Evolutionary conservation across 1,140 invertebrate genomes (phyloP).

Genomic region (Heliconius melpomene): DNA sequence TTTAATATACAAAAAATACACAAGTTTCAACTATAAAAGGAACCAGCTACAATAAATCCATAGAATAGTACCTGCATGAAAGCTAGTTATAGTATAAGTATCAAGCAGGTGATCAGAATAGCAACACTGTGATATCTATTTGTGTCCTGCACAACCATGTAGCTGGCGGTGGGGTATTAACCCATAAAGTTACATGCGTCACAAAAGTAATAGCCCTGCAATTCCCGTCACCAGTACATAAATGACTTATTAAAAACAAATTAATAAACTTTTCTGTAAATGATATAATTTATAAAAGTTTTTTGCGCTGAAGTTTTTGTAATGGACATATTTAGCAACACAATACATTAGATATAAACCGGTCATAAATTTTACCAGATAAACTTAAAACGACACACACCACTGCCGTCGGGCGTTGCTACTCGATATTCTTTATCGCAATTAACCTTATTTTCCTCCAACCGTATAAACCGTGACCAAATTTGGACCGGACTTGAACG

Average conservation of each 20-base stretch:
- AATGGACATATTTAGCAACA: background rate
- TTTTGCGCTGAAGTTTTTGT: background rate
- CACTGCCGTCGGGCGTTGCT: slow-evolving; percentile 18
- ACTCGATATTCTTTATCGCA: slow-evolving; percentile 39
- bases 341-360: slow-evolving; percentile 19
- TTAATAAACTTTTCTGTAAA: background rate
- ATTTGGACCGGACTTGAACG: slow-evolving; percentile 48
- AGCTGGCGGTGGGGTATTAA: slow-evolving; percentile 65
- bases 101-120: slow-evolving; percentile 55
- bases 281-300: background rate
- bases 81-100: background rate
- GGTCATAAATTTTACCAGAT: slow-evolving; percentile 32
- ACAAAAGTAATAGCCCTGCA: slow-evolving; percentile 49
- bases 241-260: background rate
- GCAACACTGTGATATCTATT: slow-evolving; percentile 47
- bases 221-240: slow-evolving; percentile 33
- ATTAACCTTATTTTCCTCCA: slow-evolving; percentile 49
- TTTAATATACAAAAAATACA: too few relatives aligned
- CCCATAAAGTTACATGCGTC: slow-evolving; percentile 52
- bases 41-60: too few relatives aligned
- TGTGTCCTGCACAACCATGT: slow-evolving; percentile 51
- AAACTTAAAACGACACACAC: slow-evolving; percentile 32
- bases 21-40: too few relatives aligned
- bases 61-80: background rate
- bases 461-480: slow-evolving; percentile 44